Base-by-base conservation (phyloP, 2,113 vertebrate species). In the Willisornis vidua region DNA sequence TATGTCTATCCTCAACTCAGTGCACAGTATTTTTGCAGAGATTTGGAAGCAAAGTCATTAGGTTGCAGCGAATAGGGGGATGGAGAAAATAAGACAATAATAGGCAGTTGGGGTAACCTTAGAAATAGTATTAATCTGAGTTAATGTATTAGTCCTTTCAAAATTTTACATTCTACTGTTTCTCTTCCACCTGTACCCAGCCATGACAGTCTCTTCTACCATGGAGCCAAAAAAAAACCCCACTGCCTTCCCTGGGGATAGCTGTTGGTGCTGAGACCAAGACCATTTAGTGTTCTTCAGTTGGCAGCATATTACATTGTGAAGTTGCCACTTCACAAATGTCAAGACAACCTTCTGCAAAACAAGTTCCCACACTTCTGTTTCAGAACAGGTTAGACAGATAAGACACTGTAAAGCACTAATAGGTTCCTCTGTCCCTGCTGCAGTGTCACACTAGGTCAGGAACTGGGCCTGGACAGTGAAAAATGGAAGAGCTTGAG, bases 401-500 rank as follows among this genome's bases (percentile, higher is more conserved):
- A 43, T 55, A n/a, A 8, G 72, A 80, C 43, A 25, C n/a, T 82
- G 22, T 20, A 46, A 91, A 73, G 33, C n/a, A 54, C 29, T 76
- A 66, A 61, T 65, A 45, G 6, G 12, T 73, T 89, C 33, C 16
- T 91, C 90, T 93, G 19, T 82, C 71, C 49, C 78, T 79, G 67
- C 33, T 88, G 55, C 28, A 61, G 35, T 79, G 66, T 93, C 79
- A 62, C 12, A 28, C n/a, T 70, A 73, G 66, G 81, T 94, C 35
- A 24, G 59, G 12, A 87, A 58, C n/a, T 52, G 23, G 22, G 24
- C 48, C 61, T 48, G 48, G 43, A 31, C 59, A 55, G 29, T 74
- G 51, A 79, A 85, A 87, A 96, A 86, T 86, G 59, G 63, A 90
- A 83, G 39, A 83, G 8, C 28, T 70, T 90, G 54, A 49, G 71